phyloP scores from a whole-genome alignment of 2,113 vertebrate species.

The Sylvietta virens region DNA sequence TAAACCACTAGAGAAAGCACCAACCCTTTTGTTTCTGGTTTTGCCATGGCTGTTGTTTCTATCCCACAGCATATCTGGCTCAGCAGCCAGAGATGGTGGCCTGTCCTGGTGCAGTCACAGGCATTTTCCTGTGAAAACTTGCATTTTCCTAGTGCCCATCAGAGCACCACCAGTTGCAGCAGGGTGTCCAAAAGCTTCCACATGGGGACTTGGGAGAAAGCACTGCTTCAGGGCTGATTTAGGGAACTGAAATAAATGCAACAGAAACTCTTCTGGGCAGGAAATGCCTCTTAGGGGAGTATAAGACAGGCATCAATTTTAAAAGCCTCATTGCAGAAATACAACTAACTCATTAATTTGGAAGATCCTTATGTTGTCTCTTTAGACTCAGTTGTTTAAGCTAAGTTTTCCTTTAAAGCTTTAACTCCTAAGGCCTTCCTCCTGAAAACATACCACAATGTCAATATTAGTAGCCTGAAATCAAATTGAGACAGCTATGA shows the following conservation, averaged over 20 bases:
- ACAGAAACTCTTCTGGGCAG: neutral
- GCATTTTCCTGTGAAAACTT: no score
- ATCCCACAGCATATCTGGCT: neutral
- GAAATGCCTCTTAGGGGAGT: neutral
- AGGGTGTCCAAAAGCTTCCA: neutral
- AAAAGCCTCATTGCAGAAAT: neutral
- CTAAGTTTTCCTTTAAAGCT: neutral
- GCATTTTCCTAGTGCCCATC: rapidly evolving
- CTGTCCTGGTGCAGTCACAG: neutral
- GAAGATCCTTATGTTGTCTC: neutral
- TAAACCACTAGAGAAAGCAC: neutral
- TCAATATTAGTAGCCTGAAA: neutral
- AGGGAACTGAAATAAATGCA: neutral
- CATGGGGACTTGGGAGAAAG: neutral
- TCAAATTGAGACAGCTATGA: neutral
- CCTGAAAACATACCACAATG: neutral
- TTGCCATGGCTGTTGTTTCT: neutral
- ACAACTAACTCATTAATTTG: neutral
- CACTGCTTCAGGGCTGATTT: neutral
- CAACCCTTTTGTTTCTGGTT: neutral
- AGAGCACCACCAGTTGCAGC: neutral
- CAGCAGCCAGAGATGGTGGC: neutral
- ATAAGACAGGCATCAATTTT: neutral
- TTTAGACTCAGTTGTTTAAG: neutral
- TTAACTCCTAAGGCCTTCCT: neutral